Evolutionary conservation across 2,797 vertebrate species (phyloP).

Genomic region (Sebastes flavidus): DNA sequence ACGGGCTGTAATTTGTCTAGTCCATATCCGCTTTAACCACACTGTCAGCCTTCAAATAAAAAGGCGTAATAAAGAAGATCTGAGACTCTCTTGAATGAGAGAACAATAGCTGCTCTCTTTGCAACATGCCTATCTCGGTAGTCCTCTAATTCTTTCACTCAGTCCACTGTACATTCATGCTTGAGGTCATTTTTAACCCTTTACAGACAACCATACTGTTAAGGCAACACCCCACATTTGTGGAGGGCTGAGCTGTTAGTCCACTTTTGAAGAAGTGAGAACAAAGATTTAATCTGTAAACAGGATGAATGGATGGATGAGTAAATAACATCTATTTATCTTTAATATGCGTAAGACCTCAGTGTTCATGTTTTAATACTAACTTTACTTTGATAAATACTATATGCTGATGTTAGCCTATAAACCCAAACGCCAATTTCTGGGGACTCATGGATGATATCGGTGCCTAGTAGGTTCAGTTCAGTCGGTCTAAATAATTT

Average conservation of each 20-base stretch:
- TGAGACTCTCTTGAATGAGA: constrained; percentile 8
- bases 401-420: background rate
- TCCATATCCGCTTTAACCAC: constrained; percentile 58
- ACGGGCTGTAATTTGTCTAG: constrained; percentile 54
- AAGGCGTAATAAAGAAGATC: constrained; percentile 32
- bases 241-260: background rate
- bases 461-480: background rate
- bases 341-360: background rate
- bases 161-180: constrained; percentile 14
- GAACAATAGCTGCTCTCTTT: constrained; percentile 60
- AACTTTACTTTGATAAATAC: background rate
- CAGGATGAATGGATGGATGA: background rate
- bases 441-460: background rate
- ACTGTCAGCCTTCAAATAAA: constrained; percentile 30
- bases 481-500: background rate
- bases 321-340: background rate
- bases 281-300: background rate
- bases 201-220: background rate
- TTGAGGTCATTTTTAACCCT: constrained; percentile 49
- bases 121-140: background rate
- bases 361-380: background rate
- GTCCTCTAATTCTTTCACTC: background rate
- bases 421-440: background rate
- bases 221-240: background rate
- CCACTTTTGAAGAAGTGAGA: background rate